phyloP scores from a whole-genome alignment of 2,797 vertebrate genomes.

The Limosa lapponica region DNA sequence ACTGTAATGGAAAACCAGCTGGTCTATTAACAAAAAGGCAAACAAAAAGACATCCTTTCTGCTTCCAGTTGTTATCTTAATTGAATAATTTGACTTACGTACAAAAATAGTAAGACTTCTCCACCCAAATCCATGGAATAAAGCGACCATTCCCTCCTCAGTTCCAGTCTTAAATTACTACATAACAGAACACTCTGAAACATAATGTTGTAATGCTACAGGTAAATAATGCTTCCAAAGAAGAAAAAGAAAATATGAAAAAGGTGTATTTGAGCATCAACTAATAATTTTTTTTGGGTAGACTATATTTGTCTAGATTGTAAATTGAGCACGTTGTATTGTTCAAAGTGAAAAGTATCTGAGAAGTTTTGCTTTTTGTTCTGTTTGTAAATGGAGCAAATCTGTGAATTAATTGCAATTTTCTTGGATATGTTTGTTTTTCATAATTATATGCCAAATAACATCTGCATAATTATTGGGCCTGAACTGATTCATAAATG shows the following conservation, averaged over 20 bases:
- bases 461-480: background rate
- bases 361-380: background rate
- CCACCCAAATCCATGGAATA: background rate
- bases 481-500: background rate
- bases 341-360: background rate
- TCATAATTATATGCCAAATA: background rate
- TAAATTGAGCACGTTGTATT: rapidly evolving
- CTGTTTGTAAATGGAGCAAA: background rate
- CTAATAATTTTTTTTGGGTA: background rate
- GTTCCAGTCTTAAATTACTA: background rate
- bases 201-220: background rate
- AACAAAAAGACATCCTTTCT: background rate
- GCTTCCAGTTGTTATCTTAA: background rate
- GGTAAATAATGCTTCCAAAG: background rate
- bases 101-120: background rate
- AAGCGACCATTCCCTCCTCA: background rate
- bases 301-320: background rate
- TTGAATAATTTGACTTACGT: background rate
- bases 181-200: background rate
- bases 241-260: background rate
- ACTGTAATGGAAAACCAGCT: background rate
- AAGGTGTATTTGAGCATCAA: background rate
- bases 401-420: background rate
- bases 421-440: background rate
- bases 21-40: background rate